Conservation (phyloP, 92 coral and sea anemone species). For the Virgularia gustaviana region DNA sequence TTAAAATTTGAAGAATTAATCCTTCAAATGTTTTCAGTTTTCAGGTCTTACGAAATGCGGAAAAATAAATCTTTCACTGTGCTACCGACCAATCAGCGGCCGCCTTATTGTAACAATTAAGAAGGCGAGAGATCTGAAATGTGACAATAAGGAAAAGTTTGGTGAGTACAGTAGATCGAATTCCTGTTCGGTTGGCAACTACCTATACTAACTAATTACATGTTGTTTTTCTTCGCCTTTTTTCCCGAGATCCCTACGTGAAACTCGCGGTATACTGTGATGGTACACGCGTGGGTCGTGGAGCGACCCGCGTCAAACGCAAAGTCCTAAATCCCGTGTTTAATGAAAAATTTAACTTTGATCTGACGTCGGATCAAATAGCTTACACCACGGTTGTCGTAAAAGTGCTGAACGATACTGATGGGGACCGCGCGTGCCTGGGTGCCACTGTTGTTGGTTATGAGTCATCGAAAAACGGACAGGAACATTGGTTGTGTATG, state of each 20-base stretch:
- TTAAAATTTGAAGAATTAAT: constrained; percentile 4
- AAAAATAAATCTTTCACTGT: constrained; percentile 79
- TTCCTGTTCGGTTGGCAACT: not conserved
- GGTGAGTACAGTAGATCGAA: not conserved
- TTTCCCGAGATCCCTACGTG: constrained; percentile 94
- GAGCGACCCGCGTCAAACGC: constrained; percentile 90
- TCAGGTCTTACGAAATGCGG: constrained; percentile 48
- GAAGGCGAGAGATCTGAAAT: constrained; percentile 70
- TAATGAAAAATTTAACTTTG: constrained; percentile 95
- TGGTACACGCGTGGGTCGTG: constrained; percentile 80
- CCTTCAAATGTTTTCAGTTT: not conserved
- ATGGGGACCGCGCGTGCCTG: constrained; percentile 53
- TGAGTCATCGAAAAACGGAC: constrained; percentile 84
- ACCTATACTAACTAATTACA: not conserved
- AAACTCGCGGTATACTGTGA: constrained; percentile 88
- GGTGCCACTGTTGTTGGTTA: constrained; percentile 86
- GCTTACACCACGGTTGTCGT: constrained; percentile 86
- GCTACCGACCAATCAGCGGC: constrained; percentile 99
- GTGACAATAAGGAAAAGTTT: constrained; percentile 44
- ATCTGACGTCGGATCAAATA: constrained; percentile 89
- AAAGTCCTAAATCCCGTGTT: constrained; percentile 81
- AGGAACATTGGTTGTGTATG: constrained; percentile 96
- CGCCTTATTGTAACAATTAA: constrained; percentile 91
- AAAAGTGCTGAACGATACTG: constrained; percentile 74
- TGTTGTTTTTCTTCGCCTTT: not conserved